Percentiles rank a stretch among this genome's conserved stretches.
phyloP scores from a whole-genome alignment of 2,797 vertebrate genomes.

The Champsocephalus esox region DNA sequence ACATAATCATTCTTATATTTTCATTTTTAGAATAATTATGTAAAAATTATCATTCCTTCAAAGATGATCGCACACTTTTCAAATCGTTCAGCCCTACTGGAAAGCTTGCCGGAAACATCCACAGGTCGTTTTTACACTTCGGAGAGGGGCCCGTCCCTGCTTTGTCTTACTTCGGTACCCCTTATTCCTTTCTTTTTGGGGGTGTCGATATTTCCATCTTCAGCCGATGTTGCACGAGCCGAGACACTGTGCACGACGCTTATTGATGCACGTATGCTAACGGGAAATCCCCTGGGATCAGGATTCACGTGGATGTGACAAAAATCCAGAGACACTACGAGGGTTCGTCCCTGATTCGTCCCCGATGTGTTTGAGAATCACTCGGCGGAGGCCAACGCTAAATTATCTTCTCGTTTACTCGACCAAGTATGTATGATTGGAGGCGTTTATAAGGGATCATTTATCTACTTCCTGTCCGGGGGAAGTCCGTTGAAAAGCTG shows the following conservation, averaged over 20 bases:
- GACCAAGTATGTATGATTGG: slow-evolving; percentile 9
- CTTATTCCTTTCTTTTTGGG: neutral
- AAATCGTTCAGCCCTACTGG: neutral
- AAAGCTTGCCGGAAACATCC: slow-evolving; percentile 19
- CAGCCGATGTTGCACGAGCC: slow-evolving; percentile 54
- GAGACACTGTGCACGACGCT: slow-evolving; percentile 60
- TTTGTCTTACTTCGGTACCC: neutral
- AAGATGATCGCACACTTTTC: no score
- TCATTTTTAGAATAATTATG: no score
- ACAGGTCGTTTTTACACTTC: slow-evolving; percentile 28
- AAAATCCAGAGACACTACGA: neutral
- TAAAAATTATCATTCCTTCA: no score
- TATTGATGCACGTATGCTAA: slow-evolving; percentile 26
- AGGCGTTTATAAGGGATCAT: slow-evolving; percentile 39
- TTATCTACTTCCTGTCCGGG: slow-evolving; percentile 25
- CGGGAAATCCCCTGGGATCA: neutral
- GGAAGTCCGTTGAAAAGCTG: slow-evolving; percentile 27
- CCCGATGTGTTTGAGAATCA: slow-evolving; percentile 3
- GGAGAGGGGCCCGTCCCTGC: slow-evolving; percentile 2
- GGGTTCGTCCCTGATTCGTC: neutral
- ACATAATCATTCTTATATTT: no score
- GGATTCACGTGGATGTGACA: slow-evolving; percentile 5
- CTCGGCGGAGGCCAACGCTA: slow-evolving; percentile 15
- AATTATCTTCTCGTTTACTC: slow-evolving; percentile 10
- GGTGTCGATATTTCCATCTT: slow-evolving; percentile 40